phyloP scores from a whole-genome alignment of 2,113 vertebrate genomes.

The Blennius ocellaris region DNA sequence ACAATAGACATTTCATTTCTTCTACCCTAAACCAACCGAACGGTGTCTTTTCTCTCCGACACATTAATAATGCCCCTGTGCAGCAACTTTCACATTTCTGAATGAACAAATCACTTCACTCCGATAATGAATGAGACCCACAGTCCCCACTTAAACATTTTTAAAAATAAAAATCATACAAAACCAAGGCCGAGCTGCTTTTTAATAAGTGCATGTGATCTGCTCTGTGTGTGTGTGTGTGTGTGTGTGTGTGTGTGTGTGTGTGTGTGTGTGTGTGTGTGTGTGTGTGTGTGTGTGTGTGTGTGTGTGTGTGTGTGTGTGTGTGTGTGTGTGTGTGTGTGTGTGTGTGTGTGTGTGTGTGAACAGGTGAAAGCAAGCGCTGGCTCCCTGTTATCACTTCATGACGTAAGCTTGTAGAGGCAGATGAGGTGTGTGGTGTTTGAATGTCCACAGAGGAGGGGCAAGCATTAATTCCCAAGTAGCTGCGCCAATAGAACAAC shows the following conservation, averaged over 20 bases:
- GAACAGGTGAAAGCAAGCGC: conserved; percentile 36
- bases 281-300: conserved; percentile 13
- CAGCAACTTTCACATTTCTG: conserved; percentile 80
- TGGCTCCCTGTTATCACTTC: conserved; percentile 64
- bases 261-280: conserved; percentile 15
- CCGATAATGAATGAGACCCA: conserved; percentile 58
- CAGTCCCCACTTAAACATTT: conserved; percentile 21
- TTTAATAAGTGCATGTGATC: conserved; percentile 57
- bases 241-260: conserved; percentile 14
- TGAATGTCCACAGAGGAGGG: conserved; percentile 4
- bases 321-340: conserved; percentile 13
- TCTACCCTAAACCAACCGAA: conserved; percentile 70
- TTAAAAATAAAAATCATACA: conserved; percentile 39
- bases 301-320: too few species aligned
- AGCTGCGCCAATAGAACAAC: not conserved
- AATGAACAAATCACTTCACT: conserved; percentile 74
- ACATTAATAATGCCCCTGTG: conserved; percentile 80
- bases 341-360: conserved; percentile 6
- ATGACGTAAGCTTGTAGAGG: conserved; percentile 58
- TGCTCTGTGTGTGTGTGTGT: conserved; percentile 22
- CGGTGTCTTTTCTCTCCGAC: conserved; percentile 61
- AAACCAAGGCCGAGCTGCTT: conserved; percentile 51
- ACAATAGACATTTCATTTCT: conserved; percentile 60
- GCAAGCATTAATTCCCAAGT: not conserved
- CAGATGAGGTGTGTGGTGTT: conserved; percentile 71